Percentiles rank a stretch among this genome's conserved stretches.
These are phyloP conservation scores for Diarsia dahlii DNA, from an alignment of 2,888 invertebrate genomes.

Conservation along the genomic window DNA sequence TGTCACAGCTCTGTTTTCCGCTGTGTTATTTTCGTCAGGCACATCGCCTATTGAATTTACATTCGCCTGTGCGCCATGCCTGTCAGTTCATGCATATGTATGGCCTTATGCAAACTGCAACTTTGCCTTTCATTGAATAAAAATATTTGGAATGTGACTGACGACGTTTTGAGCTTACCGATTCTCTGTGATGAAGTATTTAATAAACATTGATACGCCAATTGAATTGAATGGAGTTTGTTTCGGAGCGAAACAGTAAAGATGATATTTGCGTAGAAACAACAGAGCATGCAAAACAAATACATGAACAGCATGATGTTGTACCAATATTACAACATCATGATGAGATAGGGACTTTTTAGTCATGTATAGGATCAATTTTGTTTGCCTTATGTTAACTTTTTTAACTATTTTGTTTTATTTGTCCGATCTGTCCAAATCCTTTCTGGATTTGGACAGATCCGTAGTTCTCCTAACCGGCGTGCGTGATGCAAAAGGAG, in stretches of 20 bases:
- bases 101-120: slow-evolving; percentile 86
- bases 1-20: slow-evolving; percentile 78
- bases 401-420: too few relatives aligned
- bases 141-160: slow-evolving; percentile 77
- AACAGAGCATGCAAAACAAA: background rate
- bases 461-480: too few relatives aligned
- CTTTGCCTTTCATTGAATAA: slow-evolving; percentile 82
- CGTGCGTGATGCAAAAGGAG: too few relatives aligned
- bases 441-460: too few relatives aligned
- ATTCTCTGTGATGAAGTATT: slow-evolving; percentile 48
- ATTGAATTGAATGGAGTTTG: slow-evolving; percentile 33
- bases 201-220: slow-evolving; percentile 37
- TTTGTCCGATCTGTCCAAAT: too few relatives aligned
- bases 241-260: background rate
- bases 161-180: slow-evolving; percentile 52
- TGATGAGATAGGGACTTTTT: too few relatives aligned
- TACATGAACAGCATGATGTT: background rate
- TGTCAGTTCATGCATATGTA: slow-evolving; percentile 86
- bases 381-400: too few relatives aligned
- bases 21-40: slow-evolving; percentile 81
- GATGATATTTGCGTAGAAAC: background rate
- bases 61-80: slow-evolving; percentile 80
- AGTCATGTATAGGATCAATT: too few relatives aligned
- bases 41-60: slow-evolving; percentile 84
- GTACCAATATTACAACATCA: too few relatives aligned